A percentile compares a stretch with the other conserved stretches of the same genome.
Evolutionary conservation across 1,140 invertebrate species (phyloP).

Genomic region (Battus philenor): DNA sequence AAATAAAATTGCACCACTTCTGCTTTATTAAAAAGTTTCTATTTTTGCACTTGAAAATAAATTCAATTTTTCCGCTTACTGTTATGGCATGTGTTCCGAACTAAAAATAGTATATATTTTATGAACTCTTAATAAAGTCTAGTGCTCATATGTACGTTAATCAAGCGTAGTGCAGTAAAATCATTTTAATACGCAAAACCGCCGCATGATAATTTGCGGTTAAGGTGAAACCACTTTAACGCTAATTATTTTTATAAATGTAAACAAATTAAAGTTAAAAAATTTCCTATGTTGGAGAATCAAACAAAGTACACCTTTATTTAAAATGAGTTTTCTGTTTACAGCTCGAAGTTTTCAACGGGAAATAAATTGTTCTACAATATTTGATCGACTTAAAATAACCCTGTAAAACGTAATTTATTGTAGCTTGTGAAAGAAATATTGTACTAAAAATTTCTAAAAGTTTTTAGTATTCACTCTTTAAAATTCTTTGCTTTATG

Average conservation of each 20-base stretch:
- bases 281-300: neutral
- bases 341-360: constrained; percentile 2
- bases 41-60: neutral
- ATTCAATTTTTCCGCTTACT: neutral
- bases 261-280: too few relatives aligned
- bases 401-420: neutral
- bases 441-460: too few relatives aligned
- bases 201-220: neutral
- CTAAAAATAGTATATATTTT: constrained; percentile 2
- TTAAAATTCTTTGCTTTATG: too few relatives aligned
- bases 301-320: constrained; percentile 6
- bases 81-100: neutral
- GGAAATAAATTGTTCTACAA: constrained; percentile 9
- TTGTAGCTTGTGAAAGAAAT: too few relatives aligned
- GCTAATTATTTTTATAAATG: too few relatives aligned
- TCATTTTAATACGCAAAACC: constrained; percentile 2
- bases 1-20: constrained; percentile 6
- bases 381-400: constrained; percentile 7
- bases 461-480: too few relatives aligned
- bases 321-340: constrained; percentile 7
- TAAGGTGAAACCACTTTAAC: constrained; percentile 1
- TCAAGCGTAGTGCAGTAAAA: constrained; percentile 1
- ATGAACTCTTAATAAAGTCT: neutral
- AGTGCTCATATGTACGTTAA: constrained; percentile 1
- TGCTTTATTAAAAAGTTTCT: neutral